Conservation (phyloP, 2,113 vertebrate species). For the Hippocampus comes region DNA sequence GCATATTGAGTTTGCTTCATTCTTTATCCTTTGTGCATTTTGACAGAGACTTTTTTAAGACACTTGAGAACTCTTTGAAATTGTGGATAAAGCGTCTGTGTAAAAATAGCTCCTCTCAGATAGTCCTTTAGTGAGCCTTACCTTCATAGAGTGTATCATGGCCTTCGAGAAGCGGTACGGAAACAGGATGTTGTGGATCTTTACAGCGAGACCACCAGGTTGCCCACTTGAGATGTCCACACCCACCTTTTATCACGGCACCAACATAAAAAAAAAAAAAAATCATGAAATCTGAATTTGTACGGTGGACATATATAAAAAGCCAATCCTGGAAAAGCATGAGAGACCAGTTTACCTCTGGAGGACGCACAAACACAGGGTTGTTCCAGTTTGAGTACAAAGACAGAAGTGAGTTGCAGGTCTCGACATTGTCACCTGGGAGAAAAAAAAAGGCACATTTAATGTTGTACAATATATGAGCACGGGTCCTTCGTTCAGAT, state of each 20-base stretch:
- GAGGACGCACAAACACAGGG: slow-evolving; percentile 85
- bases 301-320: neutral
- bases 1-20: too few species aligned
- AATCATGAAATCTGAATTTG: neutral
- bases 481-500: neutral
- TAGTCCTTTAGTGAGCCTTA: slow-evolving; percentile 32
- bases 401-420: slow-evolving; percentile 69
- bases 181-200: slow-evolving; percentile 91
- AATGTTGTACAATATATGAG: neutral
- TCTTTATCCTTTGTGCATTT: too few species aligned
- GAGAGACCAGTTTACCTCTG: slow-evolving; percentile 69
- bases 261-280: neutral
- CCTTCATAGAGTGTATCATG: slow-evolving; percentile 94
- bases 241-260: slow-evolving; percentile 74
- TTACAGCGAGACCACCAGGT: slow-evolving; percentile 83
- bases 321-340: neutral
- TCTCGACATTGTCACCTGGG: slow-evolving; percentile 56
- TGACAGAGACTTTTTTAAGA: too few species aligned
- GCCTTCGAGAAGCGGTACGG: slow-evolving; percentile 95
- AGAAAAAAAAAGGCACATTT: slow-evolving; percentile 16
- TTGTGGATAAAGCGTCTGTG: too few species aligned
- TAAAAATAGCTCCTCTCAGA: neutral
- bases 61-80: too few species aligned
- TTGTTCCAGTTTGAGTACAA: slow-evolving; percentile 89
- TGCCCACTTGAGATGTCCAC: slow-evolving; percentile 83